Evolutionary conservation across 2,888 invertebrate species (phyloP).

Genomic region (Plagodis dolabraria): DNA sequence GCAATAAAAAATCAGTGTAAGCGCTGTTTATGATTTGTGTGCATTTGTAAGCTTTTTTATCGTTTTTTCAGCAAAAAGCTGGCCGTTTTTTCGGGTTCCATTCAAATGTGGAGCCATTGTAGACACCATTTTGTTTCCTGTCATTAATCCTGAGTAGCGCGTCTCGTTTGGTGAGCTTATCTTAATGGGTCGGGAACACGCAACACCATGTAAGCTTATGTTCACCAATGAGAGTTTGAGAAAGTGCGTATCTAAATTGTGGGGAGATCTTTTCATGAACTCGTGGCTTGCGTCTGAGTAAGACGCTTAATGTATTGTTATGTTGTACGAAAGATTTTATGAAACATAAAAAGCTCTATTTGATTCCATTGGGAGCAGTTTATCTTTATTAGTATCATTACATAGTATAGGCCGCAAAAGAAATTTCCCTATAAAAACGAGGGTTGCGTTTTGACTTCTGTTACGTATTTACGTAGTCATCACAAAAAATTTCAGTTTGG

Average conservation of each 20-base stretch:
- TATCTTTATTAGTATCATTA: no score
- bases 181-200: conserved; percentile 67
- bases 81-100: conserved; percentile 36
- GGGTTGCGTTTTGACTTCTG: no score
- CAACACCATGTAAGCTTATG: conserved; percentile 53
- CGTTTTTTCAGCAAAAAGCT: conserved; percentile 33
- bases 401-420: no score
- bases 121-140: conserved; percentile 64
- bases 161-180: conserved; percentile 67
- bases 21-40: conserved; percentile 40
- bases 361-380: no score
- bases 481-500: no score
- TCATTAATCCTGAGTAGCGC: conserved; percentile 67
- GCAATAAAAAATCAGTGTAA: conserved; percentile 40
- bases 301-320: background rate
- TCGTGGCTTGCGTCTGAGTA: background rate
- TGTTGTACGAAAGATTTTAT: no score
- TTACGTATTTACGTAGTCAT: no score
- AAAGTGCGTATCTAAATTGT: conserved; percentile 23
- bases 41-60: conserved; percentile 39
- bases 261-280: background rate
- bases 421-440: no score
- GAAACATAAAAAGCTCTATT: no score
- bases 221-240: conserved; percentile 52
- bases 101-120: conserved; percentile 55